These are phyloP conservation scores for Thamnophis elegans DNA, from an alignment of 2,797 vertebrate species.

Conservation along the genomic window DNA sequence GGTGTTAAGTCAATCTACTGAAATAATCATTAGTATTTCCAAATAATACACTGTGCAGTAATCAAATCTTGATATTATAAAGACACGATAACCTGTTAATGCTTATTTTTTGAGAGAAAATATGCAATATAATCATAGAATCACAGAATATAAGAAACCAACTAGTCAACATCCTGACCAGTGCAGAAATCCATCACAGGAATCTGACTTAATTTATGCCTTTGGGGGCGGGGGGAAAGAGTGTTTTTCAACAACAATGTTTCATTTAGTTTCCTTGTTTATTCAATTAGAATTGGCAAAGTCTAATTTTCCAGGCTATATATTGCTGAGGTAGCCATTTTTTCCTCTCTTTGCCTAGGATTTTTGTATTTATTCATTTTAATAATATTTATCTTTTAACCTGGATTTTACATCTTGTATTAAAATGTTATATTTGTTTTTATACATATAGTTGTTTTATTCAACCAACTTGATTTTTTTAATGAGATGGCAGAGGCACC, in stretches of 20 bases:
- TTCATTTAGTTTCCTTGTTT: neutral
- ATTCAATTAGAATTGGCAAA: neutral
- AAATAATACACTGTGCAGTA: neutral
- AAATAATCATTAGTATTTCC: neutral
- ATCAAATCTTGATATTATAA: neutral
- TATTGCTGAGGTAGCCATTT: neutral
- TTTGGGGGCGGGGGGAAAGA: neutral
- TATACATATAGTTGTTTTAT: neutral
- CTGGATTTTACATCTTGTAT: neutral
- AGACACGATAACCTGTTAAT: neutral
- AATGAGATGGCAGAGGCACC: neutral
- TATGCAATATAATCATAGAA: neutral
- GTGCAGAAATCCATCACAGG: neutral
- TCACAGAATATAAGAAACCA: neutral
- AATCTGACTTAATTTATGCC: neutral
- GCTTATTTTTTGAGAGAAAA: neutral
- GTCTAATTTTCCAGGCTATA: neutral
- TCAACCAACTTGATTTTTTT: neutral
- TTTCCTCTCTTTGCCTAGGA: neutral
- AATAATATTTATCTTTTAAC: neutral
- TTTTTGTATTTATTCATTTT: neutral
- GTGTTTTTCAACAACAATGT: neutral
- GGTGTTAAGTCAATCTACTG: neutral
- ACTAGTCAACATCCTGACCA: neutral
- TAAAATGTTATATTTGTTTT: neutral